A percentile compares a stretch with the other conserved stretches of the same genome.
Conservation (phyloP, 2,797 vertebrate species). For the Taeniopygia guttata region DNA sequence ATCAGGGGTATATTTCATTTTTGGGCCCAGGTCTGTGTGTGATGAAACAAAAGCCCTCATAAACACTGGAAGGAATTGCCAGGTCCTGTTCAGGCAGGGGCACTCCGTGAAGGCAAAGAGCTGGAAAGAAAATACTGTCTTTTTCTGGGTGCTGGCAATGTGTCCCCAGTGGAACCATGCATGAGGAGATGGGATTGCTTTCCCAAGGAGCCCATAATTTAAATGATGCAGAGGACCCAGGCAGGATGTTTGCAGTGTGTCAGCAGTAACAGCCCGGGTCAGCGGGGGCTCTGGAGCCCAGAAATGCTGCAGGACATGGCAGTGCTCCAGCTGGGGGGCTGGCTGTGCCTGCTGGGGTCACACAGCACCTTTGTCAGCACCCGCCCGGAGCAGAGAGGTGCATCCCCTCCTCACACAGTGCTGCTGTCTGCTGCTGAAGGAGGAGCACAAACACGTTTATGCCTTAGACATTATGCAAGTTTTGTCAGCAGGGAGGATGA, state of each 20-base stretch:
- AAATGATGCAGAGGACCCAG: not conserved
- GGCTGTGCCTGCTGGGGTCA: not conserved
- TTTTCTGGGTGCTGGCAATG: not conserved
- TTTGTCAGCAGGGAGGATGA: not conserved
- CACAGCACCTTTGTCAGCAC: not conserved
- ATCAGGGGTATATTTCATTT: not conserved
- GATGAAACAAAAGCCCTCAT: not conserved
- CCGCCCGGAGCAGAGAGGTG: rapidly evolving
- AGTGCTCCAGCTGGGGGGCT: not conserved
- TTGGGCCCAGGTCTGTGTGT: not conserved
- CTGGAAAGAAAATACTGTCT: not conserved
- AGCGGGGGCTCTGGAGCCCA: not conserved
- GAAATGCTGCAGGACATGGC: not conserved
- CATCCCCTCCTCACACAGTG: rapidly evolving
- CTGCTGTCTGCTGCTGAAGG: not conserved
- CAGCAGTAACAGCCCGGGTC: too few species aligned
- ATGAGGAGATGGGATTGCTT: not conserved
- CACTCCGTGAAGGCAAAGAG: not conserved
- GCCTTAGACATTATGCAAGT: rapidly evolving
- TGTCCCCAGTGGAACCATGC: rapidly evolving
- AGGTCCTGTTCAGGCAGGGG: not conserved
- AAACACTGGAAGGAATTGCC: not conserved
- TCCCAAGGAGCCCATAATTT: not conserved
- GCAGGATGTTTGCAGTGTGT: not conserved
- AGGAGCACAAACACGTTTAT: not conserved